These are phyloP conservation scores for Lathronympha strigana DNA, from an alignment of 2,888 invertebrate species.

Conservation along the genomic window DNA sequence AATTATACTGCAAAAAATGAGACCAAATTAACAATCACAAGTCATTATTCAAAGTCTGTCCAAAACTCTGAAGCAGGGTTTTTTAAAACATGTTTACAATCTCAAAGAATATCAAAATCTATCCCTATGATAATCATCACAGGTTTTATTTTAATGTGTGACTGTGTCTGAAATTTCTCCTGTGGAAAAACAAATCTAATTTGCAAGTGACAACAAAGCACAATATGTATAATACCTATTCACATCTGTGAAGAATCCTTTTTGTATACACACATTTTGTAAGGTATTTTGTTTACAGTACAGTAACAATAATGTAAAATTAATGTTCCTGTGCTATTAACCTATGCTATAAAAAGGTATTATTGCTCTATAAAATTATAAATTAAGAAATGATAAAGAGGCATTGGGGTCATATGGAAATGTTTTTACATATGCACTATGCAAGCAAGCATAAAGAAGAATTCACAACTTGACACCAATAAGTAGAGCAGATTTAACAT, in stretches of 20 bases:
- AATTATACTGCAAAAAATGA: too few species aligned
- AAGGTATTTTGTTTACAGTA: not conserved
- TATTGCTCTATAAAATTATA: not conserved
- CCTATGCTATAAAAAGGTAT: not conserved
- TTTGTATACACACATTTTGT: not conserved
- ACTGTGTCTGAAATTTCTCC: not conserved
- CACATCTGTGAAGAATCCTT: not conserved
- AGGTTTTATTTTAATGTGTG: not conserved
- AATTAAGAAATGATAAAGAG: conserved; percentile 22
- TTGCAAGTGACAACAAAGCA: not conserved
- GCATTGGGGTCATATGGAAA: conserved; percentile 28
- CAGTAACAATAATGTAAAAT: not conserved
- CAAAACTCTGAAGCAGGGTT: too few species aligned
- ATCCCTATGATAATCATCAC: not conserved
- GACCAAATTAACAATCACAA: too few species aligned
- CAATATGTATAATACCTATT: not conserved
- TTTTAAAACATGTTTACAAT: too few species aligned
- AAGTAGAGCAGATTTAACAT: not conserved
- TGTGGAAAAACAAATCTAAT: not conserved
- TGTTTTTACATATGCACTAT: conserved; percentile 17
- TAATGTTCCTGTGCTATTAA: too few species aligned
- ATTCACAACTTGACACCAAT: conserved; percentile 6
- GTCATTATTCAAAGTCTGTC: too few species aligned
- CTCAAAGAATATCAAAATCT: not conserved
- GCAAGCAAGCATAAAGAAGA: conserved; percentile 13